These are phyloP conservation scores for Zoanthus sociatus DNA, from an alignment of 92 coral and sea anemone genomes.

Conservation along the genomic window DNA sequence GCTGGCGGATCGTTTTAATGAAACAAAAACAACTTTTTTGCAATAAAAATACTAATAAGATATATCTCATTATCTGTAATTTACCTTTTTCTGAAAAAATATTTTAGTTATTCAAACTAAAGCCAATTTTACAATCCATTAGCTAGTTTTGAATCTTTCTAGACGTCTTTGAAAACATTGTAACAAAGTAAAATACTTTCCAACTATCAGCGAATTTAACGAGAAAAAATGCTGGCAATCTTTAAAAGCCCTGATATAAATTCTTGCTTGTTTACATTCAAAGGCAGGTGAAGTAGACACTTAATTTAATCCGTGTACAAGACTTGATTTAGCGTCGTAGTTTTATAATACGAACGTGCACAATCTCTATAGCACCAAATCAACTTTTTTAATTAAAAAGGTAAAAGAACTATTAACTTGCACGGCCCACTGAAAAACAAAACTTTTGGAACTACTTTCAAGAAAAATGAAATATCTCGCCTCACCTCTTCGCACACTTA, in stretches of 20 bases:
- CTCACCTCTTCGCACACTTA: no score
- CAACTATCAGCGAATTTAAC: background rate
- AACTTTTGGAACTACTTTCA: no score
- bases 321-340: background rate
- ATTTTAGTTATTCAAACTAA: background rate
- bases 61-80: background rate
- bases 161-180: background rate
- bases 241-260: background rate
- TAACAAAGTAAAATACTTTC: background rate
- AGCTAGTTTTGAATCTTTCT: background rate
- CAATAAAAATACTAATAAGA: background rate
- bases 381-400: no score
- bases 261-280: background rate
- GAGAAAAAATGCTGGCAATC: background rate
- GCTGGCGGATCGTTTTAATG: background rate
- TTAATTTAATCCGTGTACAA: background rate
- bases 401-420: no score
- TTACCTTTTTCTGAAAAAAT: background rate
- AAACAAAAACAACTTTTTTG: background rate
- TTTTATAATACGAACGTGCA: no score
- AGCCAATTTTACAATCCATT: background rate
- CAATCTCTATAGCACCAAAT: no score
- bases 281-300: background rate
- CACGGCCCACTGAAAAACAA: no score
- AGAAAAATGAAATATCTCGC: no score